Evolutionary conservation across 2,888 invertebrate genomes (phyloP), one percentile per base, ranked within the genome.

Genomic region (Cheilosia impressa): DNA sequence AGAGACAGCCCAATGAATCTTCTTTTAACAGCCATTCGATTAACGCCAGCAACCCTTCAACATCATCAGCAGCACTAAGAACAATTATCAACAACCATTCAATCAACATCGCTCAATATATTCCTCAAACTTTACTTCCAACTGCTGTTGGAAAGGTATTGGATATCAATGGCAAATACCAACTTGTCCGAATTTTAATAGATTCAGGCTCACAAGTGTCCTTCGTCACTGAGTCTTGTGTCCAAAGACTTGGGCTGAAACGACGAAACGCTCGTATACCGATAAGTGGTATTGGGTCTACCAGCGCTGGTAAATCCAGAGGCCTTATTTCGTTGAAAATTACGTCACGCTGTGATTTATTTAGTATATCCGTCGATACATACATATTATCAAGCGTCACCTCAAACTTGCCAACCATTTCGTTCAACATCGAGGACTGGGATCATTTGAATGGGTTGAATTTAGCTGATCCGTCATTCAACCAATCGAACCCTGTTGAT

Each of bases 391-490:
- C 41, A 9, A 47, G 24, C 19, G 27, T 66, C 10, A 43, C 53
- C 17, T 24, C 43, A 10, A 43, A 7, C 5, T 17, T 66, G 2
- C 66, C 66, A 15, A 24, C 24, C 13, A 53, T 9, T 6, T 53
- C 66, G 2, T 66, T 66, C 15, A 10, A 0, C 27, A 65, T 50
- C 9, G 45, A 27, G 15, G 17, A 47, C 5, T 79, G 69, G 68
- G 31, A 58, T n/a, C 68, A 79, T 62, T 34, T 81, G 1, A 41
- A 31, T 9, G 24, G 63, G 7, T 27, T 84, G 10, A 34, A 68
- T 15, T 52, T 87, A 45, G 85, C 79, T 22, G 79, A 85, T 68
- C 78, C 81, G 17, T 63, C 65, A 17, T 84, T 82, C 45, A 75
- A 76, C 60, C 53, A 65, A n/a, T 17, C 68, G 50, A 65, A 63